Conservation (phyloP, 1,140 invertebrate genomes). For the Prorops nasuta region DNA sequence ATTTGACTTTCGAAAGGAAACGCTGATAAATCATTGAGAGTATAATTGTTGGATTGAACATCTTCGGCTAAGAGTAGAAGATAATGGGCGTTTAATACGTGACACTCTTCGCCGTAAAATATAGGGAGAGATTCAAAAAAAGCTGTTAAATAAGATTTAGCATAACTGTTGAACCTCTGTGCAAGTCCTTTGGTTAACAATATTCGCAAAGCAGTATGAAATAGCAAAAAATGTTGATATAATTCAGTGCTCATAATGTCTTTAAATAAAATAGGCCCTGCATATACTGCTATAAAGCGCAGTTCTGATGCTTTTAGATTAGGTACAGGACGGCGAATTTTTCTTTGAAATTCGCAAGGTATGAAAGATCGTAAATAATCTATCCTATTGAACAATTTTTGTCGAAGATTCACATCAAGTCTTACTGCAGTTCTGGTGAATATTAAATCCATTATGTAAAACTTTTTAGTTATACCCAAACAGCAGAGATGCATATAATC, state of each 20-base stretch:
- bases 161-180: conserved; percentile 4
- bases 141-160: conserved; percentile 4
- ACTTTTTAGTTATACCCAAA: not conserved
- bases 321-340: not conserved
- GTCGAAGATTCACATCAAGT: not conserved
- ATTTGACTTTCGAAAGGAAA: conserved; percentile 1
- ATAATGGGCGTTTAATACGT: conserved; percentile 6
- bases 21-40: not conserved
- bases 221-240: conserved; percentile 12
- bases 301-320: conserved; percentile 11
- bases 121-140: conserved; percentile 1
- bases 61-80: conserved; percentile 12
- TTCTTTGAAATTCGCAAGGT: not conserved
- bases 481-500: not conserved
- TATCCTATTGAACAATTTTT: not conserved
- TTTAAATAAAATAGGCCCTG: conserved; percentile 7
- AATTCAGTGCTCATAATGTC: not conserved
- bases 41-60: not conserved
- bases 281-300: conserved; percentile 5
- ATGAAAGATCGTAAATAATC: not conserved
- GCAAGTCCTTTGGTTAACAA: conserved; percentile 4
- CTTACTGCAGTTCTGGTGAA: not conserved
- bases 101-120: conserved; percentile 3
- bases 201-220: conserved; percentile 7
- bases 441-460: not conserved